phyloP scores from a whole-genome alignment of 2,888 invertebrate genomes.

The Celastrina argiolus region DNA sequence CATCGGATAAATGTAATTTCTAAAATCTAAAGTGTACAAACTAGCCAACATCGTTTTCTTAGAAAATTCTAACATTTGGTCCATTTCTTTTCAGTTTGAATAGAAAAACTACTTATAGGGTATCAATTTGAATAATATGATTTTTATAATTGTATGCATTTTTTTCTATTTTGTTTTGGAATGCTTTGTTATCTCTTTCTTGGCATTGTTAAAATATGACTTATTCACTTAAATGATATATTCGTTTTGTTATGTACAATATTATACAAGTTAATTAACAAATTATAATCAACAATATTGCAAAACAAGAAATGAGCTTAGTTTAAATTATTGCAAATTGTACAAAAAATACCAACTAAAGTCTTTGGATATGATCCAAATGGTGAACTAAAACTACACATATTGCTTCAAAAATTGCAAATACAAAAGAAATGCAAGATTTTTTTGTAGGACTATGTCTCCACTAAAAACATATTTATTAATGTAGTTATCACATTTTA shows the following conservation, averaged over 20 bases:
- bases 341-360: background rate
- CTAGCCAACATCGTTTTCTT: conserved; percentile 19
- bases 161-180: conserved; percentile 17
- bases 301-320: conserved; percentile 15
- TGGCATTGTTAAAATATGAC: conserved; percentile 9
- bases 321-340: conserved; percentile 3
- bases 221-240: background rate
- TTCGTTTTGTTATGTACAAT: conserved; percentile 14
- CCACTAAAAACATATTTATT: background rate
- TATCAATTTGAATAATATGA: conserved; percentile 12
- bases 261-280: conserved; percentile 18
- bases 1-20: conserved; percentile 9
- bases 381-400: conserved; percentile 12
- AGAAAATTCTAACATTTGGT: conserved; percentile 25
- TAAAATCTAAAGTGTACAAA: conserved; percentile 17
- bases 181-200: conserved; percentile 12
- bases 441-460: background rate
- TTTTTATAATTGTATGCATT: conserved; percentile 16
- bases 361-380: conserved; percentile 18
- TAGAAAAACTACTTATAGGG: conserved; percentile 22
- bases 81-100: conserved; percentile 22
- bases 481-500: background rate
- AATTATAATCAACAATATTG: conserved; percentile 21
- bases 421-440: conserved; percentile 1
- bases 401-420: conserved; percentile 7